phyloP scores from a whole-genome alignment of 2,113 vertebrate species.

The Phylloscopus whistleri region DNA sequence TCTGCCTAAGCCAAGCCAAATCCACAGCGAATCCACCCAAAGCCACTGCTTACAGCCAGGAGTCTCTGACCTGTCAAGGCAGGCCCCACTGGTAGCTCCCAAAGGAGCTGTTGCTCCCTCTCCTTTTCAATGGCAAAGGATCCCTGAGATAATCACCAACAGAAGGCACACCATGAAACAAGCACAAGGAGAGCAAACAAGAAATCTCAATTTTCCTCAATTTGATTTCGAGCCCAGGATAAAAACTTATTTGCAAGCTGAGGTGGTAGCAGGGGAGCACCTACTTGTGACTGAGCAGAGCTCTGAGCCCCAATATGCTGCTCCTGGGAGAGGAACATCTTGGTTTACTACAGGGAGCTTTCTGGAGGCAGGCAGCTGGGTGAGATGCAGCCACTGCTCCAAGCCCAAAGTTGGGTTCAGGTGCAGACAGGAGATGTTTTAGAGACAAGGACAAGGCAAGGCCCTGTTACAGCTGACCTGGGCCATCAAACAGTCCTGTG shows the following conservation, averaged over 20 bases:
- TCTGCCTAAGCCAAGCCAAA: background rate
- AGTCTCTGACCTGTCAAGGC: background rate
- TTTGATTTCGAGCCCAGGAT: background rate
- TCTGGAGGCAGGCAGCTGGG: background rate
- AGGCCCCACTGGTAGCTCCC: background rate
- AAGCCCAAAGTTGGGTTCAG: background rate
- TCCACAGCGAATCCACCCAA: background rate
- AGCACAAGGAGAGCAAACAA: background rate
- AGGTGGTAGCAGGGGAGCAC: background rate
- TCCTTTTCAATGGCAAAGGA: background rate
- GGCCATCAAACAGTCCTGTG: background rate
- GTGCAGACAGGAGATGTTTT: background rate
- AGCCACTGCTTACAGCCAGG: background rate
- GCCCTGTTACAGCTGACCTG: background rate
- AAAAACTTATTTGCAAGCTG: background rate
- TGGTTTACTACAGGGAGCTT: background rate
- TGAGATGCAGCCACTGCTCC: background rate
- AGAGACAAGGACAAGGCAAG: background rate
- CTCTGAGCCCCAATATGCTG: background rate
- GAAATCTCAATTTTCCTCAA: background rate
- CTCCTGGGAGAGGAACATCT: background rate
- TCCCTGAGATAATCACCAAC: accelerated
- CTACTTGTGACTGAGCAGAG: background rate
- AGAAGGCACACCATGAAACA: background rate
- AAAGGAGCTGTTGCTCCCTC: background rate